Evolutionary conservation across 2,888 invertebrate species (phyloP).

Genomic region (Andrena haemorrhoa): DNA sequence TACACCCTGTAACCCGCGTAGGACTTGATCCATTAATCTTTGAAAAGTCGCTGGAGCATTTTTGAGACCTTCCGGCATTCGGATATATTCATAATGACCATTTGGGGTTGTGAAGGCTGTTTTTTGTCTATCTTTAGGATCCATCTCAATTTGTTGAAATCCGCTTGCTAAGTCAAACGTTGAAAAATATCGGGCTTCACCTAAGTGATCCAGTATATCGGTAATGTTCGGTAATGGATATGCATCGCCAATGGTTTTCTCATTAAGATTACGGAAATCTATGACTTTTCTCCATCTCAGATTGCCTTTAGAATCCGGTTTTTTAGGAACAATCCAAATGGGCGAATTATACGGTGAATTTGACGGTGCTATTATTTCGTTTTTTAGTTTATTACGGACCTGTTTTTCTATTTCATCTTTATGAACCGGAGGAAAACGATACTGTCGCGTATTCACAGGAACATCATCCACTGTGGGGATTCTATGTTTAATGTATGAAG

Average conservation of each 20-base stretch:
- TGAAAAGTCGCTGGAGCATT: too few relatives aligned
- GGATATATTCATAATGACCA: not conserved
- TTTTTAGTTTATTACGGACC: not conserved
- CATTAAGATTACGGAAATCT: too few relatives aligned
- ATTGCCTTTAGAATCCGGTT: constrained; percentile 2
- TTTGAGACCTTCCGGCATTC: not conserved
- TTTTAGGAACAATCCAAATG: not conserved
- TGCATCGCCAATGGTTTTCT: too few relatives aligned
- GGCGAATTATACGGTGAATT: constrained; percentile 15
- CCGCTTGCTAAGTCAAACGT: not conserved
- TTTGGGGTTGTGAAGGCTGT: not conserved
- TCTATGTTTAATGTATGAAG: not conserved
- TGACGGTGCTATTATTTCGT: constrained; percentile 8
- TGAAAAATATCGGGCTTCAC: not conserved
- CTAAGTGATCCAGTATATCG: too few relatives aligned
- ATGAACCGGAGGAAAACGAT: not conserved
- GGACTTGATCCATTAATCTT: too few relatives aligned
- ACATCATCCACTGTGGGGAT: not conserved
- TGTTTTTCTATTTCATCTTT: constrained; percentile 7
- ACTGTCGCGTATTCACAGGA: constrained; percentile 6
- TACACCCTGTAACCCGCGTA: too few relatives aligned
- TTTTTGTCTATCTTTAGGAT: not conserved
- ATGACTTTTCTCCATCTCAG: not conserved
- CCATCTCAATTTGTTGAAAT: not conserved
- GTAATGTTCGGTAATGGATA: too few relatives aligned